Evolutionary conservation across 2,797 vertebrate species (phyloP), one percentile per base, ranked within the genome.

Genomic region (Pseudomugil tenellus): DNA sequence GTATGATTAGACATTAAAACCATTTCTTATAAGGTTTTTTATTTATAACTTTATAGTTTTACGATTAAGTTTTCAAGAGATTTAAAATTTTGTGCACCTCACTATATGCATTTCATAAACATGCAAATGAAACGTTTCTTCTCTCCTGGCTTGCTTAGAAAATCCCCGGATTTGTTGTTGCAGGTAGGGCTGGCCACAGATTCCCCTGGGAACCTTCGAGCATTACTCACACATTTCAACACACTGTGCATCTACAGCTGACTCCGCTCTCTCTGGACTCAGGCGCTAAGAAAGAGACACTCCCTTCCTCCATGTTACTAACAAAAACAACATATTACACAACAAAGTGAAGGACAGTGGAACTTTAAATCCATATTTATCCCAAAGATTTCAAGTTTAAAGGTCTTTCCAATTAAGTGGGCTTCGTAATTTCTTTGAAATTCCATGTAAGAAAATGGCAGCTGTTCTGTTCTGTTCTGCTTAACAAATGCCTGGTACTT

Each of bases 401-500:
- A 54, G 71, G 28, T 58, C 63, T 63, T 52, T 39, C 57, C 59
- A 78, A 84, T 74, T 76, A 84, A 69, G 48, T 53, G 53, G 76
- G 72, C 76, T 83, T 83, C 69, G 78, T 55, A 41, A 64, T 55
- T 67, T 56, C 39, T 74, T 83, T 55, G 76, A 72, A 46, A 48
- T 52, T 71, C 49, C 62, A 57, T 79, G 58, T 68, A 26, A 72
- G 64, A 60, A 56, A 9, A 58, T 39, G 61, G 68, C 84, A 87
- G 85, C 88, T 88, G 87, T 81, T 87, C 63, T 61, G 0, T 34
- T 77, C 52, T 74, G 76, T 82, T 77, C 52, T 74, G 76, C 81
- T 72, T 63, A 72, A 74, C 63, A 76, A 59, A 80, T 32, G 43
- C 19, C 72, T 70, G 71, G 63, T 74, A 76, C 55, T 77, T 63